Evolutionary conservation across 2,888 invertebrate genomes (phyloP), one percentile per base, ranked within the genome.

Genomic region (Formica aserva): DNA sequence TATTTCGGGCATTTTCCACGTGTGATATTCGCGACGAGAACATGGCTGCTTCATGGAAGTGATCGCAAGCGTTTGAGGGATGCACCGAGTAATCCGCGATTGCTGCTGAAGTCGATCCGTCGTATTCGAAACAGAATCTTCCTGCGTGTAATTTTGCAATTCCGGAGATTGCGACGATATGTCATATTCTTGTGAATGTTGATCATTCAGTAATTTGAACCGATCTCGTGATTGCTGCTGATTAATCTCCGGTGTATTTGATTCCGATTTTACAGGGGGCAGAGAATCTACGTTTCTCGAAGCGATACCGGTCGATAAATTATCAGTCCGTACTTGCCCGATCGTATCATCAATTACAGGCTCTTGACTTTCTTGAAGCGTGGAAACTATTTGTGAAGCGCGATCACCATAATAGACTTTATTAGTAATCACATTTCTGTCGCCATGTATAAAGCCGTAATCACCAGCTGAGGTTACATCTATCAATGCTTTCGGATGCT

Each of bases 401-500:
- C 52, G 9, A 18, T 52, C 13, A 9, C 11, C 13, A 1, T 9
- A 15, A 0, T 60, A 41, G 60, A 75, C 18, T 9, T 67, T 66
- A 1, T 55, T 80, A 0, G 78, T 81, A 0, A 83, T 29, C 13
- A 60, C 26, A 1, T n/a, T 41, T 3, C 29, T 74, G 11, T 74
- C 15, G 3, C 26, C 8, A 29, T n/a, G 84, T 0, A 88, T 63
- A 15, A 90, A 89, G 0, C 74, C 78, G 11, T 87, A 83, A n/a
- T 89, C 86, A 0, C 66, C 69, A 6, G 86, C 71, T 0, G 74
- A 57, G 26, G 71, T 85, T 0, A 74, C 83, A 15, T 86, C 82
- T 18, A 87, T 11, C 38, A 87, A 62, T 35, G 29, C 4, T 13
- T 48, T 13, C 35, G 48, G 1, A 63, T 0, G 11, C 8, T n/a